Conservation (phyloP, 2,113 vertebrate species). For the Ophthalmolycus amberensis region DNA sequence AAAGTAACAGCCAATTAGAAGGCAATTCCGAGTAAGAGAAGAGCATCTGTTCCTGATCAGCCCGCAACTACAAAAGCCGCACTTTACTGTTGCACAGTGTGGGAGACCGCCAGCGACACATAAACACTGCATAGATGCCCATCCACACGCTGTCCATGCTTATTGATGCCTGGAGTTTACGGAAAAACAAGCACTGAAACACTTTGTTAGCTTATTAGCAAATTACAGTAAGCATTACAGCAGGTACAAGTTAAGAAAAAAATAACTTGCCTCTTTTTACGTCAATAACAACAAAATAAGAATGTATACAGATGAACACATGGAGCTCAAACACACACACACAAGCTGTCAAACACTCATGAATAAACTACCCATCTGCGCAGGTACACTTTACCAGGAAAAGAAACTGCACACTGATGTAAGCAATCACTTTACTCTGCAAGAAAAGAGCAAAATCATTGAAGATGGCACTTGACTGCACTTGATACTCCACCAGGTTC, state of each 20-base stretch:
- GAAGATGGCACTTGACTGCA: conserved; percentile 72
- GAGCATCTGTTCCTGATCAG: conserved; percentile 77
- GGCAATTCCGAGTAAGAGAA: conserved; percentile 71
- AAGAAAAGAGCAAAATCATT: conserved; percentile 70
- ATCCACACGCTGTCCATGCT: not conserved
- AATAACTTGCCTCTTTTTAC: not conserved
- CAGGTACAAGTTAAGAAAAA: not conserved
- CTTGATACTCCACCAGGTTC: conserved; percentile 61
- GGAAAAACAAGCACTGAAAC: not conserved
- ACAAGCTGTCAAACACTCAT: conserved; percentile 41
- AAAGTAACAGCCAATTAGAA: conserved; percentile 83
- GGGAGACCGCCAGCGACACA: conserved; percentile 35
- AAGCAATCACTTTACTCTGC: conserved; percentile 73
- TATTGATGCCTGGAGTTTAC: conserved; percentile 15
- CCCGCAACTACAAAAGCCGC: conserved; percentile 49
- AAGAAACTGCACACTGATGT: conserved; percentile 58
- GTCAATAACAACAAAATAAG: conserved; percentile 7
- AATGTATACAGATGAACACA: conserved; percentile 2
- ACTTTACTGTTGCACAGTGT: conserved; percentile 53
- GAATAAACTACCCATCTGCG: conserved; percentile 64
- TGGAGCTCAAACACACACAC: conserved; percentile 28
- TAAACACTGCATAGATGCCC: conserved; percentile 20
- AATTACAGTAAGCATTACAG: conserved; percentile 10
- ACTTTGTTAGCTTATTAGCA: not conserved
- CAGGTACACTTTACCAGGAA: conserved; percentile 58